These are phyloP conservation scores for Epsilonema sp. DNA, from an alignment of 2,888 invertebrate genomes.

Conservation along the genomic window DNA sequence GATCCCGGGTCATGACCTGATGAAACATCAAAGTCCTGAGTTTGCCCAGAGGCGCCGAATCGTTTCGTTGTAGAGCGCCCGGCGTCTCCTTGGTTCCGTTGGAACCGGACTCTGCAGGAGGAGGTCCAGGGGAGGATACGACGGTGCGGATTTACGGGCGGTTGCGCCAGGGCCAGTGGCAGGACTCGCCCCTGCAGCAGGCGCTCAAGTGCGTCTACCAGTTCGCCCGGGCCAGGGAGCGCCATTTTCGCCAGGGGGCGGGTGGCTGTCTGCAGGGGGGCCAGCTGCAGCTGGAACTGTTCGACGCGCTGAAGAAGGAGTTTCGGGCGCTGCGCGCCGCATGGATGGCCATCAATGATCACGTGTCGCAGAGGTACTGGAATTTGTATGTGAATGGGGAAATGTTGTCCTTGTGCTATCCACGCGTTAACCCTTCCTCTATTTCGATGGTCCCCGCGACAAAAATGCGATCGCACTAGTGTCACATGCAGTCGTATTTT, in stretches of 20 bases:
- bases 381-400: not conserved
- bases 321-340: constrained; percentile 34
- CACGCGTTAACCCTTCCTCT: too few relatives aligned
- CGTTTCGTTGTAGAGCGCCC: not conserved
- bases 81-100: too few relatives aligned
- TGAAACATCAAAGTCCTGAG: not conserved
- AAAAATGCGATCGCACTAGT: too few relatives aligned
- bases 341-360: constrained; percentile 5
- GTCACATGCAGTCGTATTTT: too few relatives aligned
- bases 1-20: too few relatives aligned
- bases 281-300: constrained; percentile 37
- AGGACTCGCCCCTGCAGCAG: constrained; percentile 42
- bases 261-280: too few relatives aligned
- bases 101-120: too few relatives aligned
- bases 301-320: constrained; percentile 45
- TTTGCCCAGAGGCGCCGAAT: not conserved
- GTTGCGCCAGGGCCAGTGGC: constrained; percentile 43
- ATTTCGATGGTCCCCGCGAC: too few relatives aligned
- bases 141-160: constrained; percentile 19
- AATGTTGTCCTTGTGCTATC: not conserved
- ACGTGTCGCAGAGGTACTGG: constrained; percentile 3
- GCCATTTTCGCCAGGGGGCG: too few relatives aligned
- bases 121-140: too few relatives aligned
- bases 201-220: constrained; percentile 37
- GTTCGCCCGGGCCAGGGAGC: not conserved